Evolutionary conservation across 2,888 invertebrate species (phyloP), one percentile per base, ranked within the genome.

Genomic region (Steinernema scapterisci): DNA sequence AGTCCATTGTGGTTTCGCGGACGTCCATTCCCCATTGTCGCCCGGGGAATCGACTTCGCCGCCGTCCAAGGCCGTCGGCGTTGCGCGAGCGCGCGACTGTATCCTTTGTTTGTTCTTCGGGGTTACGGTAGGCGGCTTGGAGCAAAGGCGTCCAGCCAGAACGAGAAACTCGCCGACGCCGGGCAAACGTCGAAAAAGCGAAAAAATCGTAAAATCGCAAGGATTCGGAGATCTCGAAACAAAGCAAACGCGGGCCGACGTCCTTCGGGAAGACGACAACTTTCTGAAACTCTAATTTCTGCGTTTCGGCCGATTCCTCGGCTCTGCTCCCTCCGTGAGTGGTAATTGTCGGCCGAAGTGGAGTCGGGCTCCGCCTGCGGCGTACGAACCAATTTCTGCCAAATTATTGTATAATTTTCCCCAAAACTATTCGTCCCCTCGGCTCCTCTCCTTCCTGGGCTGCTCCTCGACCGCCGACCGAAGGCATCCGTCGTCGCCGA

Each of bases 1-100:
- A 63, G 63, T 63, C 63, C 63, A 63, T 63, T 63, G 63, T 63
- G 63, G 63, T 63, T 63, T 63, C 63, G 63, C 23, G 54, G 31
- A 48, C 48, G 48, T 48, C 48, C 48, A 48, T 48, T 48, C 48
- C 21, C 23, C 63, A 63, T 63, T 63, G 63, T 63, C 63, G 63
- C 54, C 25, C 23, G 23, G 54, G 19, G 54, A 25, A 54, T 19
- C 48, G 16, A 48, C 48, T 16, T 19, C 54, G 54, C 63, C 63
- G 31, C 23, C 63, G 48, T 63, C 63, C 63, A 63, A 63, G 63
- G 63, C 23, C 63, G 63, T 48, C 13, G 7, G 48, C 48, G 48
- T 54, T 54, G 54, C 54, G 54, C 54, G 23, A 54, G 54, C 63
- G 63, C 63, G 27, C 48, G 63, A 63, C 63, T 27, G 63, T 63